Base-by-base conservation (phyloP, 1,140 invertebrate species). In the Nilaparvata lugens region DNA sequence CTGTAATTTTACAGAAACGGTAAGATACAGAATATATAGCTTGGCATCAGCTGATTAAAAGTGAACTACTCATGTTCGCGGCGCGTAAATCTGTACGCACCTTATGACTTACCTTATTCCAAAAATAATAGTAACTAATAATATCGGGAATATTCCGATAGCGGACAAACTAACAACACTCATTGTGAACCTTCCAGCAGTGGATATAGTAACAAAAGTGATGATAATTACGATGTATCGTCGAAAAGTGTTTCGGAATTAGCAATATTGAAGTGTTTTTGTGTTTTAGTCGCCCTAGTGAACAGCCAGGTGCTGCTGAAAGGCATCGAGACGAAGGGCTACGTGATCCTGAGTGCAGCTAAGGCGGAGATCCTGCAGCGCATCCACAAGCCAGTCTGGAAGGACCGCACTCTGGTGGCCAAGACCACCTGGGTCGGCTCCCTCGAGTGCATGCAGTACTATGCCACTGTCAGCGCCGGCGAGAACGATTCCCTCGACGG, bases 371-470 rank as follows among this genome's bases (percentile, higher is more conserved):
- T 98, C 65, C 74, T 93, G 4, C 94, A 98, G 72, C 80, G 89
- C 52, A 82, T 92, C 59, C 94, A 98, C 71, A 78, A 85, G n/a
- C 91, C 94, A 1, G 89, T 94, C 1, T 97, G 93, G 93, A 84
- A 88, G 58, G 86, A 95, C 67, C 78, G 87, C 62, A 90, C 91
- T 16, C 77, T 96, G 0, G 88, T 94, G 14, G 87, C 91, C 9
- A 98, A 98, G 76, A 93, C 90, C 1, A 95, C 95, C 0, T 98
- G 95, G 94, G 85, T 91, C 52, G 94, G 95, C 7, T 85, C 89
- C 57, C 78, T 99, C 1, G 93, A 97, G 71, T 95, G 94, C 74
- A 97, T 99, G 94, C 95, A 97, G 81, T 98, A 98, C 76, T 98
- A 98, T 78, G 94, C 94, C 2, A 97, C 95, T 25, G 94, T 97